Conservation (phyloP, 64 coral and sea anemone genomes). For the Platygyra sinensis region DNA sequence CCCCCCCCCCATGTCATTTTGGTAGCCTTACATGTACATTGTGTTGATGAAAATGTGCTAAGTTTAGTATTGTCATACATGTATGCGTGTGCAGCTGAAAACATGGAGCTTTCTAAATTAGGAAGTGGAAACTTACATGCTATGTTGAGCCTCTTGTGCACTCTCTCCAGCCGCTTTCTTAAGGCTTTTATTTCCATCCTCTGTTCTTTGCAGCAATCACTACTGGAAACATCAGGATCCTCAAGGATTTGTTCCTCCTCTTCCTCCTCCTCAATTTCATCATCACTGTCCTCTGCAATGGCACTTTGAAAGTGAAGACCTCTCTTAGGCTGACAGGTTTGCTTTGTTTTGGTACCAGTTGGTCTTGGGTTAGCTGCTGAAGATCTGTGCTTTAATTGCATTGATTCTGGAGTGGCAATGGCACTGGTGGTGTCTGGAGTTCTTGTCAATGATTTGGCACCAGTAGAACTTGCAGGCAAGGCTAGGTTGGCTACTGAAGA, state of each 20-base stretch:
- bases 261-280: too few relatives aligned
- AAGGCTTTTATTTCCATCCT: conserved; percentile 30
- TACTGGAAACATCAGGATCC: background rate
- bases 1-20: too few relatives aligned
- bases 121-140: conserved; percentile 36
- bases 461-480: too few relatives aligned
- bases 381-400: background rate
- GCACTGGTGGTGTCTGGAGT: background rate
- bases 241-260: too few relatives aligned
- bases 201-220: conserved; percentile 29
- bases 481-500: too few relatives aligned
- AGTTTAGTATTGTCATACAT: too few relatives aligned
- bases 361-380: conserved; percentile 5
- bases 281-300: conserved; percentile 10
- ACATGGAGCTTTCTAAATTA: too few relatives aligned
- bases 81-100: too few relatives aligned
- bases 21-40: too few relatives aligned
- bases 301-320: conserved; percentile 53
- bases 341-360: background rate
- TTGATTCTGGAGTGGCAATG: background rate
- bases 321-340: conserved; percentile 2
- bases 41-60: too few relatives aligned
- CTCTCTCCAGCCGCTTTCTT: conserved; percentile 43
- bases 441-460: background rate
- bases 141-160: conserved; percentile 52